Percentiles rank a stretch among this genome's conserved stretches.
phyloP scores from a whole-genome alignment of 2,113 vertebrate genomes.

The Entosphenus tridentatus region DNA sequence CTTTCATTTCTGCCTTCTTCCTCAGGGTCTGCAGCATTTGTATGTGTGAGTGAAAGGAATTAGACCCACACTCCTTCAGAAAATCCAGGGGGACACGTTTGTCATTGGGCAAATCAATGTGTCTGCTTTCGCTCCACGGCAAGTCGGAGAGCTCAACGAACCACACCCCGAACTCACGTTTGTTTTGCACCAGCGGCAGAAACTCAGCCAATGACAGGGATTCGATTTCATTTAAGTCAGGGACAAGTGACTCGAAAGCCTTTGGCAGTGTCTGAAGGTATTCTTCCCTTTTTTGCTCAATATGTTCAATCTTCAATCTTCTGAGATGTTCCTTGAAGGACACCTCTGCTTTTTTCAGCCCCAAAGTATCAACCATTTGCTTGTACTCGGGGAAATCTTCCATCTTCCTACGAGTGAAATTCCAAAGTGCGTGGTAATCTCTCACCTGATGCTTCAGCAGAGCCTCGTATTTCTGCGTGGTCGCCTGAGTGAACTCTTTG shows the following conservation, averaged over 20 bases:
- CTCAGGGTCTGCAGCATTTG: constrained; percentile 55
- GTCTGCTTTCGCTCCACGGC: constrained; percentile 59
- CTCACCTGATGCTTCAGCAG: constrained; percentile 17
- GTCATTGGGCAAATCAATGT: constrained; percentile 47
- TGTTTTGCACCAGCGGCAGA: constrained; percentile 59
- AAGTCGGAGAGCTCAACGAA: constrained; percentile 78
- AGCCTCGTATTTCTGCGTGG: constrained; percentile 78
- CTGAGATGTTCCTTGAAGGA: constrained; percentile 68
- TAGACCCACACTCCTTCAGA: constrained; percentile 38
- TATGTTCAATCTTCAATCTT: constrained; percentile 70
- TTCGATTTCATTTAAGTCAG: constrained; percentile 63
- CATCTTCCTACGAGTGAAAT: constrained; percentile 30
- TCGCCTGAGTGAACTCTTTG: constrained; percentile 58
- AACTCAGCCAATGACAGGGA: constrained; percentile 47
- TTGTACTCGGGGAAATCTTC: constrained; percentile 44
- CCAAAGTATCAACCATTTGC: constrained; percentile 76
- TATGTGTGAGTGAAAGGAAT: constrained; percentile 45
- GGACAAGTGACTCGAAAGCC: constrained; percentile 43
- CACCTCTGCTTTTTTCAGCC: constrained; percentile 70
- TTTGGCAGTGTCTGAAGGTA: constrained; percentile 55
- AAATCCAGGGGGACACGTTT: constrained; percentile 76
- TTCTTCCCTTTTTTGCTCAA: constrained; percentile 46
- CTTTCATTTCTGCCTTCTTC: constrained; percentile 48
- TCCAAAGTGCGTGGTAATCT: not conserved
- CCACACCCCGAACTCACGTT: constrained; percentile 61